Conservation (phyloP, 2,113 vertebrate genomes). For the Otocyon megalotis region DNA sequence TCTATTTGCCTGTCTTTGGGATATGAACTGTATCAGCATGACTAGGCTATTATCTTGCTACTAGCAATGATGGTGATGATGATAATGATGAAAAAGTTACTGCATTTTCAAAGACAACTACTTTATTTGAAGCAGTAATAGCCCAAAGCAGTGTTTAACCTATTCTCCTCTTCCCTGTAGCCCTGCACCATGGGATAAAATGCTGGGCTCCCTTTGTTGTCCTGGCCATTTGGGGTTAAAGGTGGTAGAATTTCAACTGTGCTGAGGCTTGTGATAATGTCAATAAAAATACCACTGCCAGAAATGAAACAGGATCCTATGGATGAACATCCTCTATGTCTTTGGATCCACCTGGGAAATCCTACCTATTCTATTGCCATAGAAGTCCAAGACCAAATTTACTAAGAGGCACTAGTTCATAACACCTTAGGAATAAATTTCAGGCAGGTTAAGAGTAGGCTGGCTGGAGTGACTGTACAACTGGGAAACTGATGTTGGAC, state of each 20-base stretch:
- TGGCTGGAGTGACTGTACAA: neutral
- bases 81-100: slow-evolving; percentile 16
- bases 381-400: neutral
- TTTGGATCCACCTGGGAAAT: neutral
- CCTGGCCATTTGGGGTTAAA: neutral
- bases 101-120: slow-evolving; percentile 55
- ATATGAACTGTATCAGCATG: neutral
- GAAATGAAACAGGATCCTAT: neutral
- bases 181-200: neutral
- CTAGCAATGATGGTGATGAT: neutral
- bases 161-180: neutral
- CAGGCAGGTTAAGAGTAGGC: fast-evolving
- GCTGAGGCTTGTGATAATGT: neutral
- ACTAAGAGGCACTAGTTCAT: neutral
- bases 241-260: neutral
- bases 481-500: neutral
- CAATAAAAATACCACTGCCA: neutral
- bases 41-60: slow-evolving; percentile 1
- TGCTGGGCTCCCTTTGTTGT: neutral
- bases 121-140: slow-evolving; percentile 59
- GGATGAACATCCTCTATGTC: neutral
- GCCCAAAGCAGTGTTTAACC: slow-evolving; percentile 36
- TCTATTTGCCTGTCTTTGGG: neutral
- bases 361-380: neutral
- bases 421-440: neutral